Percentiles rank a stretch among this genome's conserved stretches.
Evolutionary conservation across 2,113 vertebrate genomes (phyloP).

Genomic region (Pogona vitticeps): DNA sequence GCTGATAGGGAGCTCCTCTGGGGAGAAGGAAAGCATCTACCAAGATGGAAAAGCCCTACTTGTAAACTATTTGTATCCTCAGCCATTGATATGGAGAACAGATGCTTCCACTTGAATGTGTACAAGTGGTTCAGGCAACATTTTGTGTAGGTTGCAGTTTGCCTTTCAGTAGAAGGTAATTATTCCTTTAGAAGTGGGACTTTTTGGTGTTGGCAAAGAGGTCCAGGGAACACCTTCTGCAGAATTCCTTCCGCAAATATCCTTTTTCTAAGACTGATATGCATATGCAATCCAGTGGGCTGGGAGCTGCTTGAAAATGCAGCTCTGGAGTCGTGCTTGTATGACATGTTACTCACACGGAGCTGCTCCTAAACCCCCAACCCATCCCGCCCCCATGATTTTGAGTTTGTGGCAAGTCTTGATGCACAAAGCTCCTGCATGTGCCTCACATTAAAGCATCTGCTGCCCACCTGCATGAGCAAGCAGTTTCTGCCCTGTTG

Average conservation of each 20-base stretch:
- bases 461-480: too few relatives aligned
- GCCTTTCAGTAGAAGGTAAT: slow-evolving; percentile 31
- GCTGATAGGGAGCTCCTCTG: not conserved
- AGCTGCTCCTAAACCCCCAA: not conserved
- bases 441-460: not conserved
- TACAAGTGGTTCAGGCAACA: not conserved
- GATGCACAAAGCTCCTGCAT: not conserved
- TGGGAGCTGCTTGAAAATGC: not conserved
- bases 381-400: not conserved
- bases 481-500: not conserved
- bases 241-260: not conserved
- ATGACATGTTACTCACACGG: not conserved
- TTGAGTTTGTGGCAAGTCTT: not conserved
- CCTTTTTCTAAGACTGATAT: not conserved
- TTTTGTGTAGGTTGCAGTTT: slow-evolving; percentile 16
- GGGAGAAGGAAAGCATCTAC: not conserved
- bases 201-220: not conserved
- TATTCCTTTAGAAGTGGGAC: slow-evolving; percentile 27
- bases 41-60: not conserved
- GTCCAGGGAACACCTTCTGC: not conserved
- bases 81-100: not conserved
- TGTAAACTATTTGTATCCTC: not conserved
- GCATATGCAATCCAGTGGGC: not conserved
- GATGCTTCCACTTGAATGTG: slow-evolving; percentile 21
- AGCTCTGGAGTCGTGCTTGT: not conserved